Evolutionary conservation across 2,888 invertebrate species (phyloP), one percentile per base, ranked within the genome.

Genomic region (Aphodius sticticus): DNA sequence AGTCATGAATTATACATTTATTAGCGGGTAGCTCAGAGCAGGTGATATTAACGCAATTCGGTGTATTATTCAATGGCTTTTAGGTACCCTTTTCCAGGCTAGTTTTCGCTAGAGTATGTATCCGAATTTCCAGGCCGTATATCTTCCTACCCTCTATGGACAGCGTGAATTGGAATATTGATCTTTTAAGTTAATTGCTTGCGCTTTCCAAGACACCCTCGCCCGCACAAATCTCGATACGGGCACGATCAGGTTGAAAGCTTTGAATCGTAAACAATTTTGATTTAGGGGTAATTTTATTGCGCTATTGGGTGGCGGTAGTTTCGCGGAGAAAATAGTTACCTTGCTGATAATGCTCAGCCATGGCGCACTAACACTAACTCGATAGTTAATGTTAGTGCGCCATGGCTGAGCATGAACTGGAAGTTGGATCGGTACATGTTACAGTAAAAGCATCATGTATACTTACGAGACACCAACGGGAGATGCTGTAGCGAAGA

Each of bases 31-130:
- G 36, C 35, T 53, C 53, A 53, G 53, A 53, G 74, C 74, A 74
- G 74, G 74, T 74, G 74, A 74, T 74, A 74, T 74, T 74, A 74
- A 6, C n/a, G 74, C 37, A 74, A 74, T 74, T 74, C n/a, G n/a
- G 74, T n/a, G 36, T 53, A 53, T 53, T 53, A 53, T 53, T 53
- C 53, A 53, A 74, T 70, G 26, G 70, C 70, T 70, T 70, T 70
- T 70, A 74, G 74, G 35, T 35, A 53, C 53, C 53, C 53, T 12
- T 53, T 26, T 74, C 35, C 35, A 35, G 12, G 74, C 74, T 36
- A 74, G 70, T 35, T 74, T 74, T 37, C 26, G 16, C 71, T 16
- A 16, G 35, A 35, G 37, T 74, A 74, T 36, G 35, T 36, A 36
- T 74, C 74, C 26, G 12, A 6, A 9, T 36, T 36, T 74, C 74